Conservation (phyloP, 1,140 invertebrate species). For the Scaptomyza montana region DNA sequence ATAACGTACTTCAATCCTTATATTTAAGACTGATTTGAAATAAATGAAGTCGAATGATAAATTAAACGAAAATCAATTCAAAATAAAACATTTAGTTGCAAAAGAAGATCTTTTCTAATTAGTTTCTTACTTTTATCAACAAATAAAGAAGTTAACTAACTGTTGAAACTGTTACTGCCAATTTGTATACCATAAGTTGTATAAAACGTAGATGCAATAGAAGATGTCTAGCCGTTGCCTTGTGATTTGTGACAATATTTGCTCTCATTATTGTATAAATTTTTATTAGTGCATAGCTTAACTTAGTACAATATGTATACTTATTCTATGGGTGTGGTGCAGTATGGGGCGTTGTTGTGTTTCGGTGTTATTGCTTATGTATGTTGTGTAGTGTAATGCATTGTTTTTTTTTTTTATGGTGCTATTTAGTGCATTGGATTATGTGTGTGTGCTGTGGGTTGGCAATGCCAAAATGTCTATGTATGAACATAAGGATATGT, state of each 20-base stretch:
- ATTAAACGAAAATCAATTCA: no score
- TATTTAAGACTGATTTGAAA: no score
- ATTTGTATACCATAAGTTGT: no score
- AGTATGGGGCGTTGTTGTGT: constrained; percentile 4
- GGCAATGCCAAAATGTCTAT: constrained; percentile 5
- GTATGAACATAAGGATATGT: constrained; percentile 1
- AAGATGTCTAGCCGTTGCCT: no score
- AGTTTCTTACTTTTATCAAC: no score
- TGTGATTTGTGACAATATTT: neutral
- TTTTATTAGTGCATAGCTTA: constrained; percentile 72
- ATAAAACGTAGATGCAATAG: no score
- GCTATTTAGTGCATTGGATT: neutral
- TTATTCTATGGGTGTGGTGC: constrained; percentile 44
- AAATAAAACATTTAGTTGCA: no score
- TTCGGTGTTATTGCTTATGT: neutral
- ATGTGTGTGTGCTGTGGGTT: constrained; percentile 1
- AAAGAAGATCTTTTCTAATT: no score
- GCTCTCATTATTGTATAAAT: constrained; percentile 61
- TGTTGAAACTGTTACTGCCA: no score
- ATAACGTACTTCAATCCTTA: no score
- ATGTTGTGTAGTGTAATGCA: constrained; percentile 7
- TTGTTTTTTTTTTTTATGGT: constrained; percentile 1
- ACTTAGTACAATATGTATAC: constrained; percentile 65
- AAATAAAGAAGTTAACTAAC: no score
- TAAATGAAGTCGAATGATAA: no score